Base-by-base conservation (phyloP, 2,888 invertebrate genomes). In the Lasioglossum lativentre region DNA sequence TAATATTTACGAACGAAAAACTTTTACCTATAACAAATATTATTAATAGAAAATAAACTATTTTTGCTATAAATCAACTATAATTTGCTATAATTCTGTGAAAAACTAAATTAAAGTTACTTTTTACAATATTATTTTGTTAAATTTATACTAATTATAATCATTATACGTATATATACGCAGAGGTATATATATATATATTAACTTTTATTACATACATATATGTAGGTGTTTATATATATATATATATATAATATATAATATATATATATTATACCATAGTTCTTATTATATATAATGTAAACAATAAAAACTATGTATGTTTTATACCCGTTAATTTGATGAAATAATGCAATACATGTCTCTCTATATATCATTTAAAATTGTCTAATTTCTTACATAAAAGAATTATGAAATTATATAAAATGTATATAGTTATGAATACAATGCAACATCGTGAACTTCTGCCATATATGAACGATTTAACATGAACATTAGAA, bases 341-440 rank as follows among this genome's bases (percentile, higher is more conserved):
- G 4, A 19, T 71, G 34, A 45, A 63, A 38, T 63, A 45, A 73
- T 63, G 2, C 34, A 38, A 71, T 45, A 10, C 14, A 23, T 63
- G 6, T 27, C 38, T 47, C n/a, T n/a, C n/a, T 47, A 23, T 30
- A 34, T 10, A 27, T 63, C 5, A 5, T 14, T 34, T 8, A 52
- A 52, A 23, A 70, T 52, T 63, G 47, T 34, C 23, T 74, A 84
- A 63, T 59, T 59, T 38, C 68, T 45, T 45, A 47, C n/a, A 66
- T 19, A 45, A 34, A 56, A 75, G 40, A 66, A 34, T 47, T n/a
- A 27, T 23, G 47, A 40, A 74, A 77, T 77, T 77, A 27, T 82
- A 40, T 63, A 75, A 83, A 78, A 12, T 30, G 27, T 68, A 78
- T n/a, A 27, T 56, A 80, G 40, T 66, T 68, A 34, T 71, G 14